Evolutionary conservation across 2,888 invertebrate species (phyloP).

Genomic region (Branchellion lobata): DNA sequence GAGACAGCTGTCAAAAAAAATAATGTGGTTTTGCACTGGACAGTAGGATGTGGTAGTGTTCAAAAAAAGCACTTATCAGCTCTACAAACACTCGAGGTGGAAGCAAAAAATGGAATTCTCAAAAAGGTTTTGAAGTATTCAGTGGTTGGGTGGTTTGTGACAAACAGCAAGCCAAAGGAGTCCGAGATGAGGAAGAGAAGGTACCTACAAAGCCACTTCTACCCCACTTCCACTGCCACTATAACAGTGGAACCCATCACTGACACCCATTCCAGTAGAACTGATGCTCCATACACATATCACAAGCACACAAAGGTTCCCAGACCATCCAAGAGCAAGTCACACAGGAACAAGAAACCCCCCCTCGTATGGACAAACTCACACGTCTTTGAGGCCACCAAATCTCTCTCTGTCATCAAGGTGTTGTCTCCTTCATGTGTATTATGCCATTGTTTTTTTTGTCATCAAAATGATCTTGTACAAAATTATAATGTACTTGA

Average conservation of each 20-base stretch:
- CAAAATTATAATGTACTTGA: no score
- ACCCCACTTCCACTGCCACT: constrained; percentile 32
- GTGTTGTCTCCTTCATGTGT: neutral
- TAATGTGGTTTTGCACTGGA: constrained; percentile 7
- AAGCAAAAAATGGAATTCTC: constrained; percentile 11
- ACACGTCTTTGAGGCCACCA: neutral
- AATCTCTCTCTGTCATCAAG: neutral
- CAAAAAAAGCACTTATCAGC: constrained; percentile 28
- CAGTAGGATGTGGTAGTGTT: constrained; percentile 34
- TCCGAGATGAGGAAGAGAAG: constrained; percentile 6
- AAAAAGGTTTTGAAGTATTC: neutral
- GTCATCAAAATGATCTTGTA: no score
- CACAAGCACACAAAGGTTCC: neutral
- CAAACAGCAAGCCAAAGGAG: constrained; percentile 23
- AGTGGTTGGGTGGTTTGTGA: constrained; percentile 37
- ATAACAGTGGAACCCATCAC: neutral
- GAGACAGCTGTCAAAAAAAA: neutral
- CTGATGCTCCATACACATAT: neutral
- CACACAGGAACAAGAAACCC: neutral
- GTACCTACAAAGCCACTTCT: neutral
- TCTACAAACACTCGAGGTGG: constrained; percentile 23
- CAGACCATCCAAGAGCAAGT: neutral
- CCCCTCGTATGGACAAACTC: neutral
- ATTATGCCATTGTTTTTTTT: no score
- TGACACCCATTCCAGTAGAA: neutral